Base-by-base conservation (phyloP, 2,797 vertebrate species). In the Cottoperca gobio region DNA sequence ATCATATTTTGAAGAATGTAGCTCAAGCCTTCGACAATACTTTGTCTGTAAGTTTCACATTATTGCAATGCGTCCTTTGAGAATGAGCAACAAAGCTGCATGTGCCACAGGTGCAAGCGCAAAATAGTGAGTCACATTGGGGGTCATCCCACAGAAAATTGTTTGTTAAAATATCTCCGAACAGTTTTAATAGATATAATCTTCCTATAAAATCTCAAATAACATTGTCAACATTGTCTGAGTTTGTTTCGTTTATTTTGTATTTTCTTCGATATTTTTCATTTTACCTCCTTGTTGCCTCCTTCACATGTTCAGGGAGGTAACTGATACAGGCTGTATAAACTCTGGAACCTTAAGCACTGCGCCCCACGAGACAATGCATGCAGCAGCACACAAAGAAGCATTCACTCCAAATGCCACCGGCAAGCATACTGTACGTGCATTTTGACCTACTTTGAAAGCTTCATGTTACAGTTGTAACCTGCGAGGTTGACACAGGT, bases 401-500 rank as follows among this genome's bases (percentile, higher is more conserved):
- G 33, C 60, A 35, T 77, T 74, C 58, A 37, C 55, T 79, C 43
- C 12, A 73, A 64, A 63, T 59, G 72, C 63, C 68, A 68, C 23
- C 11, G 10, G 66, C 45, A 53, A 69, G 50, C 58, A 28, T 28
- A n/a, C n/a, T n/a, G n/a, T n/a, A 65, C 67, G 57, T 65, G 31
- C 72, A 76, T 77, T 71, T 59, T 80, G 65, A 83, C 77, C 76
- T 74, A 78, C 59, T 86, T 86, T 59, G 40, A 68, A 74, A 19
- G 49, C 70, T 76, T 70, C 14, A 33, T 57, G 83, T 73, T 70
- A 31, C 37, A 70, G 28, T 35, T 48, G 35, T 26, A 69, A 54
- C 42, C 50, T 76, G 42, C 52, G 14, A 8, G 6, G 26, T 54
- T 33, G 37, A 48, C 16, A 39, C 58, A 40, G 21, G 6, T 19